Evolutionary conservation across 2,797 vertebrate genomes (phyloP).

Genomic region (Peromyscus melanophrys): DNA sequence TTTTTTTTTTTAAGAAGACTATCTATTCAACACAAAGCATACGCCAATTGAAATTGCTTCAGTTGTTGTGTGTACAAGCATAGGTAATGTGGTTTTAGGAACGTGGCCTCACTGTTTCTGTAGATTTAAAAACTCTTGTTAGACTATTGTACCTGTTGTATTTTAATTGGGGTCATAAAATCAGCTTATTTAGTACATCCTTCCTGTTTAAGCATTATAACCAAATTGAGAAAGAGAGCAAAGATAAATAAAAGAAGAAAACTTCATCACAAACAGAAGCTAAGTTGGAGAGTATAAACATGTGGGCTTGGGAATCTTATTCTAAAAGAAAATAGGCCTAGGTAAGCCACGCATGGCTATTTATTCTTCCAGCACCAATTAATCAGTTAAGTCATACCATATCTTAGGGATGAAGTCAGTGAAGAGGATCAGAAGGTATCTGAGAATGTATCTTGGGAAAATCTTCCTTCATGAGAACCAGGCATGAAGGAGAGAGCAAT

Average conservation of each 20-base stretch:
- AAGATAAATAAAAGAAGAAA: not conserved
- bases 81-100: constrained; percentile 2
- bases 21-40: not conserved
- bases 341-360: not conserved
- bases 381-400: not conserved
- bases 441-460: not conserved
- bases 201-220: not conserved
- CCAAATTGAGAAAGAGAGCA: not conserved
- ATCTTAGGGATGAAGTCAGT: not conserved
- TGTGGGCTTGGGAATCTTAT: not conserved
- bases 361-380: not conserved
- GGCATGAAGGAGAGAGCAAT: not conserved
- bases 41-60: not conserved
- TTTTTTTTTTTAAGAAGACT: not conserved
- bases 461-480: not conserved
- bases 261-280: not conserved
- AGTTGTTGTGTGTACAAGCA: not conserved
- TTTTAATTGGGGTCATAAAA: not conserved
- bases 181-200: not conserved
- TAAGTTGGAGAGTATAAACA: not conserved
- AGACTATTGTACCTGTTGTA: not conserved
- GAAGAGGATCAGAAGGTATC: not conserved
- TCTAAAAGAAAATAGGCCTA: not conserved
- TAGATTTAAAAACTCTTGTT: not conserved
- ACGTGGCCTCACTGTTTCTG: not conserved